A percentile compares a stretch with the other conserved stretches of the same genome.
Conservation (phyloP, 2,113 vertebrate species). For the Cyanocitta stelleri region DNA sequence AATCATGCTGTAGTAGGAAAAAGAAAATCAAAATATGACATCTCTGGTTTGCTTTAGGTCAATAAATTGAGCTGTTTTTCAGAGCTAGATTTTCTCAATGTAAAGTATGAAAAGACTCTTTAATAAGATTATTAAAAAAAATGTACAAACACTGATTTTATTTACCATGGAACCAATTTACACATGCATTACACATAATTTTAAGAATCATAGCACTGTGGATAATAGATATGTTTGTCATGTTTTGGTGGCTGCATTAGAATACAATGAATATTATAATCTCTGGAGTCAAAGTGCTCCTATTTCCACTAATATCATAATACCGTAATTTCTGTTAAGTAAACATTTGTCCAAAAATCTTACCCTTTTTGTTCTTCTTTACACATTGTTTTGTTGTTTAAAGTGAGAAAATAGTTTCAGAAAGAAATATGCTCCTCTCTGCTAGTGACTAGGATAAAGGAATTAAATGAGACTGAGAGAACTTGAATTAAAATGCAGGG, state of each 20-base stretch:
- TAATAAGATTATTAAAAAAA: not conserved
- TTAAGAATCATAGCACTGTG: not conserved
- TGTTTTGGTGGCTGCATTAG: constrained; percentile 27
- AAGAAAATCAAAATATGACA: not conserved
- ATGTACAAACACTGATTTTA: not conserved
- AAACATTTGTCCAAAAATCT: constrained; percentile 25
- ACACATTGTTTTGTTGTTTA: not conserved
- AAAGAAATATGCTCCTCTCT: not conserved
- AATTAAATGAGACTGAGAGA: not conserved
- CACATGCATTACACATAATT: not conserved
- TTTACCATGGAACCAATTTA: constrained; percentile 45
- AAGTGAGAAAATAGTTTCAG: not conserved
- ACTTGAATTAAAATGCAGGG: not conserved
- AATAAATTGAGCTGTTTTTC: not conserved
- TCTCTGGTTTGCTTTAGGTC: not conserved
- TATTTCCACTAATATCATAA: constrained; percentile 13
- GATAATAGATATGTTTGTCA: constrained; percentile 19
- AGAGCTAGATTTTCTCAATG: not conserved
- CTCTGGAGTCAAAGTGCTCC: constrained; percentile 26
- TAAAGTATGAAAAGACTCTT: not conserved
- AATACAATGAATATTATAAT: constrained; percentile 13
- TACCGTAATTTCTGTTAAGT: not conserved
- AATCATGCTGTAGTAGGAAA: not conserved
- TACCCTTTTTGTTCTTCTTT: not conserved
- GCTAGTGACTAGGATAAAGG: not conserved